phyloP scores from a whole-genome alignment of 2,888 invertebrate species.

The Mimachlamys varia region DNA sequence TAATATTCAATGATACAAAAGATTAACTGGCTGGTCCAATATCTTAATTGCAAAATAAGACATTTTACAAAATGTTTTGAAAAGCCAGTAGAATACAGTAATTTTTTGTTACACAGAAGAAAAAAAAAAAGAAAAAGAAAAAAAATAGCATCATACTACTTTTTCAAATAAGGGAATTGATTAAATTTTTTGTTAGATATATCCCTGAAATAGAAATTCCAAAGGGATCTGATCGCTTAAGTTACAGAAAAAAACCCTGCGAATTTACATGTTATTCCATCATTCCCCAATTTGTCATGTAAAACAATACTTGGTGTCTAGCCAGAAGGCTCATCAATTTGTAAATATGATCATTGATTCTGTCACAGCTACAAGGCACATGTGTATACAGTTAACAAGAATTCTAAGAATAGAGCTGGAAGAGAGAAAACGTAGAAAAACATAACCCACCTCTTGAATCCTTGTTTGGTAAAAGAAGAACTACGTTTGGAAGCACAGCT shows the following conservation, averaged over 20 bases:
- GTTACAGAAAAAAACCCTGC: too few species aligned
- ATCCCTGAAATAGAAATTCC: too few species aligned
- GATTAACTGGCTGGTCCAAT: too few species aligned
- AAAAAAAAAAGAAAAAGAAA: neutral
- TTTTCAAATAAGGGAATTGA: neutral
- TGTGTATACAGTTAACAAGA: neutral
- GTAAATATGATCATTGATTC: neutral
- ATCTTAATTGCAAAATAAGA: too few species aligned
- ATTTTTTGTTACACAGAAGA: too few species aligned
- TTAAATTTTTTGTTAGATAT: neutral
- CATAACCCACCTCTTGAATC: constrained; percentile 12
- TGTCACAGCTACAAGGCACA: neutral
- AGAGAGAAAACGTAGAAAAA: neutral
- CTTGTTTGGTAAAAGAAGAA: neutral
- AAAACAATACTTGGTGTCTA: neutral
- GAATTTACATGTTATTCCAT: too few species aligned
- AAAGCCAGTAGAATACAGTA: too few species aligned
- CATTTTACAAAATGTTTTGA: too few species aligned
- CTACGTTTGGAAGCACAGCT: constrained; percentile 31
- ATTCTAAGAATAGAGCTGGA: neutral
- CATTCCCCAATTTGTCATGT: neutral
- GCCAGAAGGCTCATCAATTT: neutral
- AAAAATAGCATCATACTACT: neutral
- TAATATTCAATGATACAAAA: too few species aligned
- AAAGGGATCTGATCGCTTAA: neutral